Evolutionary conservation across 2,113 vertebrate species (phyloP), one percentile per base, ranked within the genome.

Genomic region (Coryphaenoides rupestris): DNA sequence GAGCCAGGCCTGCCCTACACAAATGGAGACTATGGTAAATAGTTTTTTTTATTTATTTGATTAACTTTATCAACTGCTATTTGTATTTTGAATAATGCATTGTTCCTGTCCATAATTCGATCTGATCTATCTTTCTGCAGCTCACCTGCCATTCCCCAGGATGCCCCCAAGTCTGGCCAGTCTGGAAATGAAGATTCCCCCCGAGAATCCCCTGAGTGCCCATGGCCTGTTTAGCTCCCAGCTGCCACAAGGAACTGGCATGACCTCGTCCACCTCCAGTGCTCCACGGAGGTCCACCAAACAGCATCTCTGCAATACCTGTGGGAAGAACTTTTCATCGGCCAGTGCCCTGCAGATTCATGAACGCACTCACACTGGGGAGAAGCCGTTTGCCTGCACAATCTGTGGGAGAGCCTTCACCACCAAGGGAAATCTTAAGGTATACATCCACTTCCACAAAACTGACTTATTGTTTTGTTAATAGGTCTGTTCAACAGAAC

Each of bases 401-500:
- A 91, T 98, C 60, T 99, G 97, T 50, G 94, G 95, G 59, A 89
- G 95, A 60, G 97, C 97, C 5, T 99, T 99, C 45, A 98, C 97
- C 68, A 99, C 97, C 1, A 99, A 99, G 62, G 97, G 97, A 73
- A 99, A 99, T 79, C 86, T 99, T 12, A 99, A 99, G 93, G 97
- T 97, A 80, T 65, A 47, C 12, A 55, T 55, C 21, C 54, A 19
- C 52, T 19, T 1, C 6, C 52, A 12, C 4, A 10, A 12, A 19
- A 19, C 6, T 40, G 9, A 40, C 33, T 10, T 9, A 40, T 40
- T 9, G 13, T 40, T 40, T 40, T 40, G 2, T 40, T 40, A 40
- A 40, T 10, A 40, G 0, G 3, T 4, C 21, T 55, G 5, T 22
- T 21, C 21, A 55, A 21, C 19, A 22, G 21, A 22, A 23, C 21